Base-by-base conservation (phyloP, 2,113 vertebrate genomes). In the Grallaria varia region DNA sequence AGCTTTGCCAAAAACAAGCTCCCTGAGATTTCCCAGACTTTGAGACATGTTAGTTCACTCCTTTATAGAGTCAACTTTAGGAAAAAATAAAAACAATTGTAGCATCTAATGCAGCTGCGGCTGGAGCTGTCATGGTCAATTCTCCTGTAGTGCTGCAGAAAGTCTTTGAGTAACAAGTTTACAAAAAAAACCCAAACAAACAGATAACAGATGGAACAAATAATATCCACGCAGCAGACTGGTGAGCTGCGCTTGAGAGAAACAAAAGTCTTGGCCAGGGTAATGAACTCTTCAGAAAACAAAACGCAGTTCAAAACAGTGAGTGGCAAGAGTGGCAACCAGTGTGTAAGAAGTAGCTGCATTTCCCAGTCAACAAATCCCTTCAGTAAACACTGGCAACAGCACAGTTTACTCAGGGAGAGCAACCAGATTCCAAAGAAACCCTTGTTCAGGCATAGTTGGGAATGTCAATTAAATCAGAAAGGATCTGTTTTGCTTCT, bases 211-310 rank as follows among this genome's bases (percentile, higher is more conserved):
- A 42, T 52, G 8, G 63, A 90, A 66, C 49, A 90, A 62, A 30
- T 24, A 53, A 74, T 28, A 86, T 23, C 2, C 13, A 23, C 23
- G 35, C 0, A 50, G 28, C 16, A 49, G 50, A 37, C 6, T 45
- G 79, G 15, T 2, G 28, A 87, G 39, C 23, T 62, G 28, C n/a
- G 39, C 76, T 45, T 45, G 20, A 74, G 30, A 31, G 62, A 84
- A 90, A 55, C 8, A 12, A 71, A 89, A 87, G 10, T 18, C 21
- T 91, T 71, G 52, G 37, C 42, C 47, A 53, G 35, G 15, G 9
- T 84, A 90, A 81, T 30, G 80, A 91, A 42, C 73, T 74, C n/a
- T 86, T 94, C 59, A 74, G 64, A 74, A 92, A 89, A 84, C 45
- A 84, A 62, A 33, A 35, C 22, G 14, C 22, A 45, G 14, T 37